Evolutionary conservation across 1,140 invertebrate species (phyloP), one percentile per base, ranked within the genome.

Genomic region (Trachymyrmex septentrionalis): DNA sequence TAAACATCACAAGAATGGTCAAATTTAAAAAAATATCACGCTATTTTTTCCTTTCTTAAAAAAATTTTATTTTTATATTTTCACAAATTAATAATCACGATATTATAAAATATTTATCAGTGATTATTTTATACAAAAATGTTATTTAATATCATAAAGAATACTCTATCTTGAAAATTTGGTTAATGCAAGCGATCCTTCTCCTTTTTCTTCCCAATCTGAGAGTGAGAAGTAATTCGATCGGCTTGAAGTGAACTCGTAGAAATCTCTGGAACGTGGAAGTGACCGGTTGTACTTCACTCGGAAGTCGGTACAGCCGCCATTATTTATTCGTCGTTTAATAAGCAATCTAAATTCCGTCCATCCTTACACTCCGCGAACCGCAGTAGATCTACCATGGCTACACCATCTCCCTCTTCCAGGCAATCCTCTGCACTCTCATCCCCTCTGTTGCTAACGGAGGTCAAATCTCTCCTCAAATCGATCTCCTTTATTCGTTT

Each of bases 311-410:
- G 86, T 59, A 76, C 30, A 48, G 34, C 67, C 53, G 82, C 53
- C 88, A 86, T 94, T 95, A 94, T 94, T 95, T 95, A 94, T 94
- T 94, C 92, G 91, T 61, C 91, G 92, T 93, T 94, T 94, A 94
- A 95, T 94, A 94, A 95, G 94, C 93, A 95, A 94, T 95, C 92
- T 94, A 95, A 94, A 95, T 95, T 94, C 94, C 93, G 92, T 94
- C 92, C 92, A 92, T 93, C 92, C 91, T 94, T 91, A 90, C 89
- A 87, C 89, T 82, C 90, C 90, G 92, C 90, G 77, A 84, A 71
- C 30, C 82, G 66, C 88, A 78, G 73, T 63, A 55, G 24, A 82
- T 61, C 77, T 59, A 48, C 34, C n/a, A 73, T 57, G 19, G 34
- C 27, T 57, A n/a, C 77, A 27, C 57, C 71, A 30, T 53, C 24